Evolutionary conservation across 2,113 vertebrate species (phyloP).

Genomic region (Callocephalon fimbriatum): DNA sequence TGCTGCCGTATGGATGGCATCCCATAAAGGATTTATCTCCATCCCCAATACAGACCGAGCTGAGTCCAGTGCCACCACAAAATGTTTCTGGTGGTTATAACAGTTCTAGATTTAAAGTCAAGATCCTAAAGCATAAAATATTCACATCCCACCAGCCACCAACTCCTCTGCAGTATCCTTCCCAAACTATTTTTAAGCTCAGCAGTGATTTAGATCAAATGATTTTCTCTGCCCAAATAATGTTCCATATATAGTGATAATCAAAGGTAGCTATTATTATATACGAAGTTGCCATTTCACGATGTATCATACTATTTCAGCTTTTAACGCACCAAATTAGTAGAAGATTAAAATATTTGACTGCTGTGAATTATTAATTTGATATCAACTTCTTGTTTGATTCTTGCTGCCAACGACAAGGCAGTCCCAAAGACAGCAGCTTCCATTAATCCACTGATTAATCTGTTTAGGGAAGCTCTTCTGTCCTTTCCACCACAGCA

Average conservation of each 20-base stretch:
- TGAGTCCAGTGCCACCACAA: neutral
- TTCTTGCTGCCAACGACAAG: neutral
- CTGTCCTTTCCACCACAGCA: accelerated
- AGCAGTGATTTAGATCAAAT: neutral
- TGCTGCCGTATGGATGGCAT: neutral
- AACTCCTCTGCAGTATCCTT: neutral
- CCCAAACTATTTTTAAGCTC: neutral
- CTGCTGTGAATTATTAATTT: too few relatives aligned
- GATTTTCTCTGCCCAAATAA: neutral
- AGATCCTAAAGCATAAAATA: neutral
- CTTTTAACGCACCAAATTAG: neutral
- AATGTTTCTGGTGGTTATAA: neutral
- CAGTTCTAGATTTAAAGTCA: neutral
- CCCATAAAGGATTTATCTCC: neutral
- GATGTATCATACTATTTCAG: accelerated
- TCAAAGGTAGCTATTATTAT: neutral
- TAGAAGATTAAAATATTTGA: neutral
- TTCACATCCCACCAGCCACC: neutral
- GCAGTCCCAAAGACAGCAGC: too few relatives aligned
- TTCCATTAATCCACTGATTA: neutral
- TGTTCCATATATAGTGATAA: too few relatives aligned
- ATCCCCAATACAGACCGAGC: neutral
- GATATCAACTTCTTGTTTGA: neutral
- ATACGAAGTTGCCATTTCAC: neutral
- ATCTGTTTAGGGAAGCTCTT: neutral